Conservation (phyloP, 2,888 invertebrate species). For the Leptogaster cylindrica region DNA sequence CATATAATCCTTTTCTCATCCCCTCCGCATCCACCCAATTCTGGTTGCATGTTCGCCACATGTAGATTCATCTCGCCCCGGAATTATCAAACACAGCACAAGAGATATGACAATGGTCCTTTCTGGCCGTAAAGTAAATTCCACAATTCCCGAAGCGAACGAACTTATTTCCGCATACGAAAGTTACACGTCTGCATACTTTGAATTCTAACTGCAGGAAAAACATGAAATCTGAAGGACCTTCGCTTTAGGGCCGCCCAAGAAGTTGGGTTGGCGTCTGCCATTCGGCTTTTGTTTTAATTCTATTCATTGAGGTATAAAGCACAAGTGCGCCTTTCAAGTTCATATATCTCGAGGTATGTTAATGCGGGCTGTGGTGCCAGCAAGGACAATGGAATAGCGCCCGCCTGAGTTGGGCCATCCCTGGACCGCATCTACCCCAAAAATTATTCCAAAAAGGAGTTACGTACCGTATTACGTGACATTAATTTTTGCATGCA, state of each 20-base stretch:
- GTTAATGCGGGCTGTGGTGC: constrained; percentile 17
- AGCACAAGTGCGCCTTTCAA: constrained; percentile 16
- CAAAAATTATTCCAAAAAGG: constrained; percentile 39
- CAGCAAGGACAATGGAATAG: not conserved
- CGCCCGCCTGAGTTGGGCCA: not conserved
- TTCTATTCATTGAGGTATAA: constrained; percentile 32
- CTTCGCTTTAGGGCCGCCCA: not conserved
- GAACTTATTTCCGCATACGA: constrained; percentile 38
- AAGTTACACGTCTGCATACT: constrained; percentile 40
- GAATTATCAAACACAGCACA: constrained; percentile 27
- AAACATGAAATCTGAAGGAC: constrained; percentile 38
- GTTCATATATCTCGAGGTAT: constrained; percentile 38
- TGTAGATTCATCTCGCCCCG: constrained; percentile 24
- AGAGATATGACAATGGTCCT: constrained; percentile 39
- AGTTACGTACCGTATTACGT: constrained; percentile 34
- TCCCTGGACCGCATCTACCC: constrained; percentile 25
- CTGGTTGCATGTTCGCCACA: not conserved
- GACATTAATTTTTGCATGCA: constrained; percentile 42
- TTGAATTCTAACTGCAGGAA: constrained; percentile 36
- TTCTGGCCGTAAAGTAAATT: constrained; percentile 40
- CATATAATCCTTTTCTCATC: not conserved
- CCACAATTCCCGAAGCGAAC: constrained; percentile 40
- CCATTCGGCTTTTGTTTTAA: constrained; percentile 30
- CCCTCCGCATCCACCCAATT: too few relatives aligned
- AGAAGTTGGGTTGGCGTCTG: not conserved